Evolutionary conservation across 2,113 vertebrate genomes (phyloP).

Genomic region (Myrmecophaga tridactyla): DNA sequence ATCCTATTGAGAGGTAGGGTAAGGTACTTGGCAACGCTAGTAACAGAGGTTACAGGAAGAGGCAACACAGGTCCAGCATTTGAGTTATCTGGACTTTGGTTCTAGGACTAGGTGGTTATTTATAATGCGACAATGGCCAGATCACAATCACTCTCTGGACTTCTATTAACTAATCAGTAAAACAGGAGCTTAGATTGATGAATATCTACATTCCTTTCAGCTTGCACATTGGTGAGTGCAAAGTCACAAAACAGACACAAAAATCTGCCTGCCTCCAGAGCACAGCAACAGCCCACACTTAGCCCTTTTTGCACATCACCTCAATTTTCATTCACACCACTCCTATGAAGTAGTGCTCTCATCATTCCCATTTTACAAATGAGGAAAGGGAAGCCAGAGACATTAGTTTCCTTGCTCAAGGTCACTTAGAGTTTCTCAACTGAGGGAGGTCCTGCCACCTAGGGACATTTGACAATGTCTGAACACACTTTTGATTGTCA

Average conservation of each 20-base stretch:
- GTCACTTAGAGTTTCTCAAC: not conserved
- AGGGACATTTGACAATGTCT: not conserved
- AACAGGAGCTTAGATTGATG: not conserved
- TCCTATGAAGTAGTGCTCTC: not conserved
- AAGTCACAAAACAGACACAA: not conserved
- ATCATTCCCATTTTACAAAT: not conserved
- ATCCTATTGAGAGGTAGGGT: not conserved
- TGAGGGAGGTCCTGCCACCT: not conserved
- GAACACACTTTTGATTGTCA: not conserved
- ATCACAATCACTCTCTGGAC: not conserved
- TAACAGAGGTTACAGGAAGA: not conserved
- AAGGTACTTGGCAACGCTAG: not conserved
- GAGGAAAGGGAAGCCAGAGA: not conserved
- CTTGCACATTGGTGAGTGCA: not conserved
- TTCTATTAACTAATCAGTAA: not conserved
- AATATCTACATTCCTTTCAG: not conserved
- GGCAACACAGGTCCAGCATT: not conserved
- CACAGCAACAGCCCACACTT: fast-evolving
- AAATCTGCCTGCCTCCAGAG: not conserved
- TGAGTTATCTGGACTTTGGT: not conserved
- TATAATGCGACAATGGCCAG: not conserved
- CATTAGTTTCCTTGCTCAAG: not conserved
- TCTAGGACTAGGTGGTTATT: not conserved
- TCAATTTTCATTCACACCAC: fast-evolving
- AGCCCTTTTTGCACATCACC: not conserved